phyloP scores from a whole-genome alignment of 2,888 invertebrate species.

The Vanessa cardui region DNA sequence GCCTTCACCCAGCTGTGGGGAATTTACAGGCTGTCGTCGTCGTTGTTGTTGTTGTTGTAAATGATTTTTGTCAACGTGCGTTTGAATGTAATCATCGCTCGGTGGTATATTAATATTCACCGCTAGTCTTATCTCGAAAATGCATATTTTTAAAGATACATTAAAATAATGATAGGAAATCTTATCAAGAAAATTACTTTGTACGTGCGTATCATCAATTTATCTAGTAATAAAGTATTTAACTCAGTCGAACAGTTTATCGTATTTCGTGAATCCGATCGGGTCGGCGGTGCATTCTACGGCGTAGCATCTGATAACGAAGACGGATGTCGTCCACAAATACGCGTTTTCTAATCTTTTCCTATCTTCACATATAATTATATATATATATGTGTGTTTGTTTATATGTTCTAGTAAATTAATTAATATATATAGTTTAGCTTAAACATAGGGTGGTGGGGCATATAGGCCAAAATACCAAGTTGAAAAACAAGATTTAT shows the following conservation, averaged over 20 bases:
- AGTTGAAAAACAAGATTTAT: too few relatives aligned
- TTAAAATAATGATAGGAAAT: not conserved
- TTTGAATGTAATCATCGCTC: too few relatives aligned
- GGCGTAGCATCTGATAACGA: slow-evolving; percentile 11
- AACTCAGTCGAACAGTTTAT: slow-evolving; percentile 12
- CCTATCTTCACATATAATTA: not conserved
- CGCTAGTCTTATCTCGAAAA: not conserved
- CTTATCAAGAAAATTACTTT: not conserved
- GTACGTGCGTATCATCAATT: not conserved
- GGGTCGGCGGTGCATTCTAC: slow-evolving; percentile 2
- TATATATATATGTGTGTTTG: not conserved
- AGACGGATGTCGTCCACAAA: slow-evolving; percentile 14
- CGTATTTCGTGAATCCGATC: not conserved
- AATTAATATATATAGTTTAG: too few relatives aligned
- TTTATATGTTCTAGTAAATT: too few relatives aligned
- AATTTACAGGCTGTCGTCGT: too few relatives aligned
- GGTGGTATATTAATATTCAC: too few relatives aligned
- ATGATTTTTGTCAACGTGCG: too few relatives aligned
- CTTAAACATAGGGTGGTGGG: too few relatives aligned
- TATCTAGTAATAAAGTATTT: not conserved
- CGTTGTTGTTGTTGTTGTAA: too few relatives aligned
- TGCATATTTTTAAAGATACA: not conserved
- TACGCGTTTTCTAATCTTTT: not conserved
- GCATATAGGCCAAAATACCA: too few relatives aligned
- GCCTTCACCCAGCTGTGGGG: too few relatives aligned